phyloP scores from a whole-genome alignment of 2,888 invertebrate species.

The Lacanobia wlatinum region DNA sequence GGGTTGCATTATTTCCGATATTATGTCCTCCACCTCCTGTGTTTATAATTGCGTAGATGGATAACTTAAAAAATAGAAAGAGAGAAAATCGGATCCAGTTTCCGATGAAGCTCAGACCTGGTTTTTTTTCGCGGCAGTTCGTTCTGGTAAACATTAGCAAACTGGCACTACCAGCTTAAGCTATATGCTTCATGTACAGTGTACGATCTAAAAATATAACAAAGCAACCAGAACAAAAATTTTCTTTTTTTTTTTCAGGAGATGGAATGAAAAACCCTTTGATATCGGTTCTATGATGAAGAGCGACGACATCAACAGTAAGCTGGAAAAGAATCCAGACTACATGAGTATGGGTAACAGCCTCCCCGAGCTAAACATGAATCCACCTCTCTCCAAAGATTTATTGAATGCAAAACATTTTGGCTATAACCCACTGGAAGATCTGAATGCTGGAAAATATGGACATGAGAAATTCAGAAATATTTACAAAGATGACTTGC shows the following conservation, averaged over 20 bases:
- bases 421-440: conserved; percentile 49
- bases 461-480: conserved; percentile 54
- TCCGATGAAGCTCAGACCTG: too few relatives aligned
- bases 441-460: conserved; percentile 50
- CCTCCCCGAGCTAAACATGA: conserved; percentile 52
- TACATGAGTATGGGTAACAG: conserved; percentile 55
- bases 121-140: too few relatives aligned
- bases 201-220: too few relatives aligned
- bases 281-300: conserved; percentile 57
- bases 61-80: too few relatives aligned
- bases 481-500: conserved; percentile 54
- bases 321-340: conserved; percentile 53
- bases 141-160: too few relatives aligned
- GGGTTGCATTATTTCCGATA: background rate
- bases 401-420: conserved; percentile 54
- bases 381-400: conserved; percentile 50
- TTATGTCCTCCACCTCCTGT: too few relatives aligned
- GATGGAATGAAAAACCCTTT: conserved; percentile 50
- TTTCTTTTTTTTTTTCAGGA: background rate
- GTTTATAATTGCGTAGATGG: too few relatives aligned
- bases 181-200: too few relatives aligned
- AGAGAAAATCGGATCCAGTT: too few relatives aligned
- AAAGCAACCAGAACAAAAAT: too few relatives aligned
- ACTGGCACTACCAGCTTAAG: too few relatives aligned
- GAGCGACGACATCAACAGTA: conserved; percentile 47